These are phyloP conservation scores for Choristoneura rosaceana DNA, from an alignment of 2,888 invertebrate species.

Conservation along the genomic window DNA sequence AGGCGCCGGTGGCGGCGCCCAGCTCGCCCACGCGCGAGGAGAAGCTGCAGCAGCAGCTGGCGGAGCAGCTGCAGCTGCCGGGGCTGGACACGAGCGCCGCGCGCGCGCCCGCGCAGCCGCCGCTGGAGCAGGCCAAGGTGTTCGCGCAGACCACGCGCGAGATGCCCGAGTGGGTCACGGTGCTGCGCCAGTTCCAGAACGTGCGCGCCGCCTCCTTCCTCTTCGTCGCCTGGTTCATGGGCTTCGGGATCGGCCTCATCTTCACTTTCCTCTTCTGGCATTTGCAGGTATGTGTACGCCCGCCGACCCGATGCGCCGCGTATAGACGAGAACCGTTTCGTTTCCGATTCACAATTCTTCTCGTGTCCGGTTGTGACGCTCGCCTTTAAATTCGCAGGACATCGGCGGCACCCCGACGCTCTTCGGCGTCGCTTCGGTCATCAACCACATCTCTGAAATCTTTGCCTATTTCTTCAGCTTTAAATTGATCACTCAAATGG, in stretches of 20 bases:
- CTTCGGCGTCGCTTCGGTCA: constrained; percentile 99
- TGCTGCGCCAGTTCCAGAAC: constrained; percentile 95
- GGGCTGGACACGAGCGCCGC: constrained; percentile 89
- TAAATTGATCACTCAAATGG: constrained; percentile 96
- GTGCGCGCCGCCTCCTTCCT: constrained; percentile 96
- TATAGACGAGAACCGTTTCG: too few species aligned
- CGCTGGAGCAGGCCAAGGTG: constrained; percentile 80
- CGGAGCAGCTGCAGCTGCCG: constrained; percentile 93
- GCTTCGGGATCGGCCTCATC: constrained; percentile 98
- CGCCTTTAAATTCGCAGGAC: constrained; percentile 85
- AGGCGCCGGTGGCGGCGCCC: constrained; percentile 86
- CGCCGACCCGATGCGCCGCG: too few species aligned
- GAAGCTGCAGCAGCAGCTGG: constrained; percentile 92
- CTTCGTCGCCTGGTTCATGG: constrained; percentile 99
- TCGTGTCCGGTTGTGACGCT: not conserved
- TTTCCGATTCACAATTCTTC: not conserved
- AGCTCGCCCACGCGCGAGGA: constrained; percentile 88
- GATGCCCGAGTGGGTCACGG: constrained; percentile 97
- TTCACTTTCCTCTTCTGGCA: constrained; percentile 99
- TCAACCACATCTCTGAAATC: constrained; percentile 99
- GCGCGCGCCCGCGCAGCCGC: constrained; percentile 58
- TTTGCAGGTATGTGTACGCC: constrained; percentile 89
- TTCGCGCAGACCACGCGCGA: constrained; percentile 96
- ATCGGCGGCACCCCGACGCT: constrained; percentile 98
- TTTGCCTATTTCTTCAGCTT: constrained; percentile 99